Percentiles rank a stretch among this genome's conserved stretches.
Evolutionary conservation across 2,797 vertebrate genomes (phyloP).

Genomic region (Philypnodon macrostomus): DNA sequence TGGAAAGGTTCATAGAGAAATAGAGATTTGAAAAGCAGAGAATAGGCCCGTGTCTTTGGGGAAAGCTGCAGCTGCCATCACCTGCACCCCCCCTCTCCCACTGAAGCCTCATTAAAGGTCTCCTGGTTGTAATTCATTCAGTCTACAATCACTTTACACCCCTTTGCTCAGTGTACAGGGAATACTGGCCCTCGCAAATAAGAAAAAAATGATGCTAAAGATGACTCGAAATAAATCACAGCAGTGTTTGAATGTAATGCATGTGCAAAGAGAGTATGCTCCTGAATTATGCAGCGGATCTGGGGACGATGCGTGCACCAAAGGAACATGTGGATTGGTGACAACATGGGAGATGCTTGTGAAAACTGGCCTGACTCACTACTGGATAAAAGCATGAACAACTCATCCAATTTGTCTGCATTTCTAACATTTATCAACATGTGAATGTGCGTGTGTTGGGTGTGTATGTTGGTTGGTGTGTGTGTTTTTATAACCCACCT

Average conservation of each 20-base stretch:
- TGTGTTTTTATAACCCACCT: no score
- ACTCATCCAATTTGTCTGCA: no score
- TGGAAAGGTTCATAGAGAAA: slow-evolving; percentile 29
- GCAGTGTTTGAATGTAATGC: no score
- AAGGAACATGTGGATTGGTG: slow-evolving; percentile 30
- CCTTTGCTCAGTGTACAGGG: slow-evolving; percentile 35
- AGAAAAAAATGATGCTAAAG: background rate
- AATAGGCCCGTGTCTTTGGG: slow-evolving; percentile 23
- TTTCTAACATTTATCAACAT: no score
- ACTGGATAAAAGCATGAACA: no score
- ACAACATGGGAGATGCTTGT: slow-evolving; percentile 26
- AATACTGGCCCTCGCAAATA: slow-evolving; percentile 35
- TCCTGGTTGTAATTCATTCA: slow-evolving; percentile 66
- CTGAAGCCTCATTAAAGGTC: slow-evolving; percentile 67
- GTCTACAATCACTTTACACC: slow-evolving; percentile 59
- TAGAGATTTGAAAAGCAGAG: slow-evolving; percentile 29
- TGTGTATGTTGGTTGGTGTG: no score
- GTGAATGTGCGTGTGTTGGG: no score
- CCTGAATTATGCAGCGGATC: slow-evolving; percentile 46
- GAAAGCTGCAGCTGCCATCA: slow-evolving; percentile 62
- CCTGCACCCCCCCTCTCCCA: slow-evolving; percentile 45
- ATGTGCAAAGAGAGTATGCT: slow-evolving; percentile 22
- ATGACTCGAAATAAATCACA: slow-evolving; percentile 1
- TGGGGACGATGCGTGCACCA: slow-evolving; percentile 17
- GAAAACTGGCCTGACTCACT: no score